phyloP scores from a whole-genome alignment of 1,140 invertebrate species.

The Drosophila saltans region DNA sequence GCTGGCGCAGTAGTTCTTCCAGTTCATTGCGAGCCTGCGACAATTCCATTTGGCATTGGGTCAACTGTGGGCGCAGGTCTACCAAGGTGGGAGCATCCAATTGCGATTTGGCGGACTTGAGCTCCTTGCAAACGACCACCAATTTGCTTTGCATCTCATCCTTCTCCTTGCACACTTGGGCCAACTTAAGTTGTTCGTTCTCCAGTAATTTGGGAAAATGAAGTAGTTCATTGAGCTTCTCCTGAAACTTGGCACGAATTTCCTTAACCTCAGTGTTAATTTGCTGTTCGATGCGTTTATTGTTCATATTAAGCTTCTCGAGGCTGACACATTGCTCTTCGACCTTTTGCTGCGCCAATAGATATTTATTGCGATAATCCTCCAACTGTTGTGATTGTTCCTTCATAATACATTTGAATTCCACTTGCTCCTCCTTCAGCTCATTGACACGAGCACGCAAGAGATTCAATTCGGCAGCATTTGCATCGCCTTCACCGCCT shows the following conservation, averaged over 20 bases:
- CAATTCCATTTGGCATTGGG: conserved; percentile 72
- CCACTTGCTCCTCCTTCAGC: conserved; percentile 84
- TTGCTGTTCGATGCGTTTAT: conserved; percentile 89
- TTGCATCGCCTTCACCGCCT: conserved; percentile 50
- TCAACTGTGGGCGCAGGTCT: conserved; percentile 66
- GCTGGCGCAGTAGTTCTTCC: conserved; percentile 68
- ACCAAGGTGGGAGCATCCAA: conserved; percentile 33
- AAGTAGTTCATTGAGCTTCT: conserved; percentile 89
- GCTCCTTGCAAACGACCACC: conserved; percentile 75
- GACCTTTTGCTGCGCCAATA: conserved; percentile 89
- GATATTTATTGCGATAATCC: conserved; percentile 89
- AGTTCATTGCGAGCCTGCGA: conserved; percentile 54
- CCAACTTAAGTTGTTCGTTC: conserved; percentile 88
- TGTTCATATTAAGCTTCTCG: conserved; percentile 90
- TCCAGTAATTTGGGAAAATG: conserved; percentile 90
- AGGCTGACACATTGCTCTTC: conserved; percentile 89
- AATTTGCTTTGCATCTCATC: conserved; percentile 75
- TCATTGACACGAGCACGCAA: conserved; percentile 70
- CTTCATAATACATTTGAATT: conserved; percentile 87
- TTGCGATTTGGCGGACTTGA: conserved; percentile 65
- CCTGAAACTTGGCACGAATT: conserved; percentile 90
- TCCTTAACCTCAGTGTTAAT: conserved; percentile 89
- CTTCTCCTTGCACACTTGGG: conserved; percentile 87
- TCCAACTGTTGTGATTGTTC: conserved; percentile 89
- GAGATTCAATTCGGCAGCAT: conserved; percentile 70